Base-by-base conservation (phyloP, 2,888 invertebrate genomes). In the Erebia aethiops region DNA sequence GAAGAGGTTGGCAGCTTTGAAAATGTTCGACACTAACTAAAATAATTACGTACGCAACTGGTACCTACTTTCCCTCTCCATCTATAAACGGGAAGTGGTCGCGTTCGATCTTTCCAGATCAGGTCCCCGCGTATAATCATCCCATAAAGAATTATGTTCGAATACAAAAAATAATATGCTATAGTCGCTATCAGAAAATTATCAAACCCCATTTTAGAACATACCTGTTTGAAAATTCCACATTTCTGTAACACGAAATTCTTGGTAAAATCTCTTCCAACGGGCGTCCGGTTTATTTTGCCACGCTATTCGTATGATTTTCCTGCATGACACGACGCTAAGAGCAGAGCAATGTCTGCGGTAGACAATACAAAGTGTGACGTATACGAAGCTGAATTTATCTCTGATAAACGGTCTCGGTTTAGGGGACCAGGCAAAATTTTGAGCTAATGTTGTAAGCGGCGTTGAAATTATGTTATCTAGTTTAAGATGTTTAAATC, bases 281-380 rank as follows among this genome's bases (percentile, higher is more conserved):
- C 21, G 57, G 16, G 54, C 41, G 41, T 43, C 41, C 46, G 57
- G 66, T 67, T 67, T 67, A 49, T 57, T 67, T 58, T 26, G 49
- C 49, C 57, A 49, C 49, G 58, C 46, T 18, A 67, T 58, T 58
- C 67, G 67, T 67, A 67, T 49, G 67, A 49, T 58, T 67, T 66
- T 49, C 65, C 58, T 57, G 10, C 67, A 67, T 67, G 67, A 58
- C 67, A 14, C 35, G 26, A 46, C 18, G 67, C 49, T 67, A 46
- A 67, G 57, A 58, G 67, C 67, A 35, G 67, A 67, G 57, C 46
- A 49, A 67, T 58, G 67, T 49, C 57, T 67, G 67, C n/a, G 67
- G 58, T 26, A 67, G 58, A 67, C 58, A 46, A 67, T 58, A 67
- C 49, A 58, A 67, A 67, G 67, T 58, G 67, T 58, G 67, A 67